Conservation (phyloP, 2,888 invertebrate species). For the Tipula lateralis region DNA sequence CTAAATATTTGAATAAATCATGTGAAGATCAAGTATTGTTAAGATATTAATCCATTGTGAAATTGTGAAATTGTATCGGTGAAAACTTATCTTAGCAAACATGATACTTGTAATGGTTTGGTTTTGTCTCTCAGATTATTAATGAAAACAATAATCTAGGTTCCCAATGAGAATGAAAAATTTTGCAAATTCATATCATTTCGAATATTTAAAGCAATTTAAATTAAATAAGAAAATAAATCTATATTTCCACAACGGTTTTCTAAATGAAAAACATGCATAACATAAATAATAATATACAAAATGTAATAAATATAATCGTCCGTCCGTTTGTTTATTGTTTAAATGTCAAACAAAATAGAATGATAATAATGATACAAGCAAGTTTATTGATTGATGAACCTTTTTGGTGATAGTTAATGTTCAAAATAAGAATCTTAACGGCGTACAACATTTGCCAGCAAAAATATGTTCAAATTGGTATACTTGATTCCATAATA, state of each 20-base stretch:
- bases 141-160: background rate
- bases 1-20: too few relatives aligned
- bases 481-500: background rate
- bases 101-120: background rate
- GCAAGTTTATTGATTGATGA: background rate
- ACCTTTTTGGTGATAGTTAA: background rate
- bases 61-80: too few relatives aligned
- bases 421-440: background rate
- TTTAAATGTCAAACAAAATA: background rate
- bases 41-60: too few relatives aligned
- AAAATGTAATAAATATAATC: background rate
- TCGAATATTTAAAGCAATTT: background rate
- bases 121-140: background rate
- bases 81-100: too few relatives aligned
- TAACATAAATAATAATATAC: background rate
- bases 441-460: background rate
- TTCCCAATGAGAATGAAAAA: background rate
- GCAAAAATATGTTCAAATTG: background rate
- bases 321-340: conserved; percentile 14
- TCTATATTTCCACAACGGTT: background rate
- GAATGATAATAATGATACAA: background rate
- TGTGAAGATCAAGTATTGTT: too few relatives aligned
- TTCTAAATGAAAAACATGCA: background rate
- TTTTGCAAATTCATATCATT: background rate
- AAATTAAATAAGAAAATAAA: background rate